Percentiles rank a stretch among this genome's conserved stretches.
Conservation (phyloP, 2,797 vertebrate genomes). For the Octomys mimax region DNA sequence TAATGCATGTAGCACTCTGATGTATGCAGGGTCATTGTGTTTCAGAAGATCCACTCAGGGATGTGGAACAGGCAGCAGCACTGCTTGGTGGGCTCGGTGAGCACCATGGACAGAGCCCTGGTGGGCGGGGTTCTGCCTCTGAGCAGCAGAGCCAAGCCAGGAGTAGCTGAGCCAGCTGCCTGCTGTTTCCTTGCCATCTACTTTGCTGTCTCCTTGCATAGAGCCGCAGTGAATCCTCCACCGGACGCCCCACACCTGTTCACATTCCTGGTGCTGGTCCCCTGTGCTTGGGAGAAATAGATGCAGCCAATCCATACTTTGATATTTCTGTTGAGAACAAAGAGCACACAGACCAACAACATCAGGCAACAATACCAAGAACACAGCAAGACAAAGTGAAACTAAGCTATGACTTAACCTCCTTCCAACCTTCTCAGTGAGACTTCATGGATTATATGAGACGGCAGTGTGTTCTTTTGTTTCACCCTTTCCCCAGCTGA, state of each 20-base stretch:
- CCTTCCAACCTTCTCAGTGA: neutral
- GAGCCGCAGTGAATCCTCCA: neutral
- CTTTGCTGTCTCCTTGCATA: fast-evolving
- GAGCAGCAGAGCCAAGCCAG: neutral
- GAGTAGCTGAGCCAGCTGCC: neutral
- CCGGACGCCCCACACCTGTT: neutral
- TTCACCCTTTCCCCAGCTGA: neutral
- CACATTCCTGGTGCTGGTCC: neutral
- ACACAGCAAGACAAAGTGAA: neutral
- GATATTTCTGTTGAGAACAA: neutral
- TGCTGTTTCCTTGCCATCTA: neutral
- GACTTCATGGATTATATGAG: neutral
- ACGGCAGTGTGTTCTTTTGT: neutral
- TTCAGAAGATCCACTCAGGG: no score
- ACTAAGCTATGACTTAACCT: neutral
- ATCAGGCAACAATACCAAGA: neutral
- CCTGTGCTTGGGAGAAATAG: neutral
- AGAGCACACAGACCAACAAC: neutral
- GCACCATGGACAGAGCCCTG: neutral
- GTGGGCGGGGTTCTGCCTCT: fast-evolving
- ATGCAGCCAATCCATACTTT: no score
- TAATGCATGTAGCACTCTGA: neutral
- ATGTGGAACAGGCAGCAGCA: fast-evolving
- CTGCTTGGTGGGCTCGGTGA: neutral
- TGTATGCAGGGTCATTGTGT: no score